Percentiles rank a stretch among this genome's conserved stretches.
Evolutionary conservation across 2,888 invertebrate genomes (phyloP).

Genomic region (Acanthosoma haemorrhoidale): DNA sequence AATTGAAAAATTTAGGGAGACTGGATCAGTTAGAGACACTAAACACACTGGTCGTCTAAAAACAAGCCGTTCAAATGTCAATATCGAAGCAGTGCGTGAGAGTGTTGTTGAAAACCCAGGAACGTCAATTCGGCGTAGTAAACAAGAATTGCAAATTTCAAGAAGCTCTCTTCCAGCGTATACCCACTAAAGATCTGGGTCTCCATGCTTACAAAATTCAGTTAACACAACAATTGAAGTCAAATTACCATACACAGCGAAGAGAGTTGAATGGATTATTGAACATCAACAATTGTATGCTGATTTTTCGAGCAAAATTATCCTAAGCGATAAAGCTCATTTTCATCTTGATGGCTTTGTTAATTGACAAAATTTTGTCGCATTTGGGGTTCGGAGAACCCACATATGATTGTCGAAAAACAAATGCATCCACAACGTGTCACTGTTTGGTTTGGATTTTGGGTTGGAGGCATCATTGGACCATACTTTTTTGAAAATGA

Average conservation of each 20-base stretch:
- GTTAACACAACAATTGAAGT: background rate
- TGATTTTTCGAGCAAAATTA: background rate
- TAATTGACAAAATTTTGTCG: background rate
- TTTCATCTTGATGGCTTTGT: background rate
- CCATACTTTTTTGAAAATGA: conserved; percentile 45
- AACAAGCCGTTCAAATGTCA: too few species aligned
- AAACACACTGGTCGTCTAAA: too few species aligned
- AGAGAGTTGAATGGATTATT: background rate
- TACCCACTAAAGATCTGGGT: background rate
- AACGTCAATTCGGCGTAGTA: conserved; percentile 14
- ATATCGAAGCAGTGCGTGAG: background rate
- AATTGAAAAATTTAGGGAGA: too few species aligned
- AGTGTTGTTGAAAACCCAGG: background rate
- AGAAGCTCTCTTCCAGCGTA: background rate
- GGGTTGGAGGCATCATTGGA: conserved; percentile 44
- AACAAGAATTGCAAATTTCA: background rate
- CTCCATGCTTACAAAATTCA: background rate
- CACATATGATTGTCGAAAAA: background rate
- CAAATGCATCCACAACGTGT: conserved; percentile 7
- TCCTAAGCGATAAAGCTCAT: conserved; percentile 9
- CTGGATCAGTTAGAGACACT: too few species aligned
- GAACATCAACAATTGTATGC: background rate
- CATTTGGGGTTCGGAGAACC: background rate
- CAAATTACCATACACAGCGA: background rate
- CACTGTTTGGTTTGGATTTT: conserved; percentile 33